Evolutionary conservation across 2,888 invertebrate genomes (phyloP).

Genomic region (Drosophila eohydei): DNA sequence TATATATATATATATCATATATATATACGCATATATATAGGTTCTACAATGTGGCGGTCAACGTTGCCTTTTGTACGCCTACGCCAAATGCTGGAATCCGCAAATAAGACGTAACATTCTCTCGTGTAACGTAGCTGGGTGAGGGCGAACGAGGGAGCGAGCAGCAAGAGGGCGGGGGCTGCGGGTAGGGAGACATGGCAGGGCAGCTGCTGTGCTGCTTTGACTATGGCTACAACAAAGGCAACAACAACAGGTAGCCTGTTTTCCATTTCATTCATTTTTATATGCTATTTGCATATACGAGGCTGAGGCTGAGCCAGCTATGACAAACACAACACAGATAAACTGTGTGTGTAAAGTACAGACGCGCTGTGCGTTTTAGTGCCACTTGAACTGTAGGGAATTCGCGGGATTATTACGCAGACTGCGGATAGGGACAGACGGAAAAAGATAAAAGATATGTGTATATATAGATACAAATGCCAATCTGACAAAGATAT

Average conservation of each 20-base stretch:
- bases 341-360: background rate
- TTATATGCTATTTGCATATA: conserved; percentile 19
- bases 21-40: background rate
- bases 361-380: conserved; percentile 13
- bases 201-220: conserved; percentile 8
- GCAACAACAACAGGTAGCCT: conserved; percentile 49
- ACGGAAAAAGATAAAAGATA: background rate
- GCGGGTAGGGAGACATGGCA: background rate
- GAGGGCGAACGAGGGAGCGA: background rate
- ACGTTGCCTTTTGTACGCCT: conserved; percentile 18
- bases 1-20: background rate
- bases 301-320: conserved; percentile 8
- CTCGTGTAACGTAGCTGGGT: background rate
- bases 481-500: background rate
- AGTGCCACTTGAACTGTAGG: conserved; percentile 1
- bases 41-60: conserved; percentile 22
- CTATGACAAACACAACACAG: conserved; percentile 12
- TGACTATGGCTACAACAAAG: background rate
- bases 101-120: conserved; percentile 45
- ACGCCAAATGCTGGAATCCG: conserved; percentile 12
- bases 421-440: background rate
- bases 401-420: conserved; percentile 8
- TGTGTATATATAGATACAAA: no score
- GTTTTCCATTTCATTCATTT: conserved; percentile 46
- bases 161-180: background rate